These are phyloP conservation scores for Coelopa frigida DNA, from an alignment of 1,140 invertebrate species.

Conservation along the genomic window DNA sequence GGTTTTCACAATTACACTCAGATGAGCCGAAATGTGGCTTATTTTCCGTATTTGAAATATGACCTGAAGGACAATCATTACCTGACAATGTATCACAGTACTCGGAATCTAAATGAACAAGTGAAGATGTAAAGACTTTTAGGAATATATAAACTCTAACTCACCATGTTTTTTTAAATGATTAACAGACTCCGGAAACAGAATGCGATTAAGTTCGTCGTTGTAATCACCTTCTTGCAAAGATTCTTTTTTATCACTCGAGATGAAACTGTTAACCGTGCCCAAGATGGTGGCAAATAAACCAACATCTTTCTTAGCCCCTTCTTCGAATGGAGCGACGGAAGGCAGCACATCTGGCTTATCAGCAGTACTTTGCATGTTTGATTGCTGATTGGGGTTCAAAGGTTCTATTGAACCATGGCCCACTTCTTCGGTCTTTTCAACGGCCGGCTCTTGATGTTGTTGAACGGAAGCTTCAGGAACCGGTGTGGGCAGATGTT, in stretches of 20 bases:
- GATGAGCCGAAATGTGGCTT: neutral
- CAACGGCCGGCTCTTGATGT: neutral
- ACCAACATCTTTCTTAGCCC: constrained; percentile 11
- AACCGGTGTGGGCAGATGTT: neutral
- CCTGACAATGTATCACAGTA: constrained; percentile 11
- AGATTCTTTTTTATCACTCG: constrained; percentile 19
- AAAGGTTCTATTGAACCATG: constrained; percentile 5
- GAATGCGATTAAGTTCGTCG: constrained; percentile 22
- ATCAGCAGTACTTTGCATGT: neutral
- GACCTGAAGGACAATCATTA: constrained; percentile 6
- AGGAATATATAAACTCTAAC: neutral
- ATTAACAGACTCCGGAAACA: constrained; percentile 18
- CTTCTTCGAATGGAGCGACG: constrained; percentile 7
- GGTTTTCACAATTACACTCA: neutral
- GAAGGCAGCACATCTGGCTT: constrained; percentile 18
- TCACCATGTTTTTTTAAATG: too few species aligned
- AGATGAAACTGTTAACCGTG: constrained; percentile 36
- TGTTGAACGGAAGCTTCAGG: neutral
- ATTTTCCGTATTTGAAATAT: constrained; percentile 5
- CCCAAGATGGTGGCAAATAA: constrained; percentile 36
- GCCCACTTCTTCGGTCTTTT: neutral
- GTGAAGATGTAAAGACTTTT: neutral
- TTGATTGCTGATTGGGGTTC: constrained; percentile 9
- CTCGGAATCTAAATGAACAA: constrained; percentile 1
- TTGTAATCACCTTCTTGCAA: constrained; percentile 8